Evolutionary conservation across 2,113 vertebrate genomes (phyloP).

Genomic region (Prochilodus magdalenae): DNA sequence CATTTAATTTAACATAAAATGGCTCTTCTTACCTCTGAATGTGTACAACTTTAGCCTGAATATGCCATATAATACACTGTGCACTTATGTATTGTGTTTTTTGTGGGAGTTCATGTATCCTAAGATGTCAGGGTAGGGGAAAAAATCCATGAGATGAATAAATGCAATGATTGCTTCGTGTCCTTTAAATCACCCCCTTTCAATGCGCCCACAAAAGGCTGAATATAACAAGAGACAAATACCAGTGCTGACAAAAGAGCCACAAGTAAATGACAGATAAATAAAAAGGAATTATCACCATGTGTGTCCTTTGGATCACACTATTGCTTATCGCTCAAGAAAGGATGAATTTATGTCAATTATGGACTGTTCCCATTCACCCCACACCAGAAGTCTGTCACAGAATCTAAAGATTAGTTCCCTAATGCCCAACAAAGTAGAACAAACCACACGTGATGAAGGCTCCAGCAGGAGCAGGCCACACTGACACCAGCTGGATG

Average conservation of each 20-base stretch:
- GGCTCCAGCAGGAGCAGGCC: neutral
- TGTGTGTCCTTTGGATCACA: neutral
- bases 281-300: neutral
- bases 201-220: neutral
- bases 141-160: neutral
- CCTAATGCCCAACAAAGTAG: neutral
- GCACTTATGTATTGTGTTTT: neutral
- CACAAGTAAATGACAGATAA: neutral
- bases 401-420: neutral
- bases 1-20: neutral
- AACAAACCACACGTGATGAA: constrained; percentile 20
- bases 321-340: neutral
- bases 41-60: too few relatives aligned
- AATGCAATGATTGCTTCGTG: neutral
- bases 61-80: too few relatives aligned
- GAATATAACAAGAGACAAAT: neutral
- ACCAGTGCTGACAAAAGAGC: neutral
- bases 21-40: neutral
- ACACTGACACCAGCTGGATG: constrained; percentile 30
- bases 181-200: neutral
- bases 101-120: neutral
- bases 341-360: neutral
- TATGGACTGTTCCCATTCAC: neutral
- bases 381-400: neutral
- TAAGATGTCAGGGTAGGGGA: neutral